Percentiles rank a stretch among this genome's conserved stretches.
Evolutionary conservation across 2,888 invertebrate species (phyloP).

Genomic region (Yponomeuta malinellus): DNA sequence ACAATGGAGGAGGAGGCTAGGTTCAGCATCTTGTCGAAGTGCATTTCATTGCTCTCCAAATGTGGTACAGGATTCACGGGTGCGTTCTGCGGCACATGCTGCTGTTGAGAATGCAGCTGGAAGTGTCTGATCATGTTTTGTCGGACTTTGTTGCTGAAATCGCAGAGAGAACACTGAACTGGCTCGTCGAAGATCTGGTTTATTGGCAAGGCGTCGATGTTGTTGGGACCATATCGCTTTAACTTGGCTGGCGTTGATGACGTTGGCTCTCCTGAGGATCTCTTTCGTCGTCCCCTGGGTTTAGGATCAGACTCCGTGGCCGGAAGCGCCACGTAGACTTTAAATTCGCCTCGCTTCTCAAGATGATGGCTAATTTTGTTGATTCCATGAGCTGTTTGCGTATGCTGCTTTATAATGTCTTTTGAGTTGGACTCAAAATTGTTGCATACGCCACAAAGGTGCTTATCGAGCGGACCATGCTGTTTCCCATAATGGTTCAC

Average conservation of each 20-base stretch:
- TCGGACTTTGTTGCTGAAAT: conserved; percentile 81
- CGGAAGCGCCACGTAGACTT: conserved; percentile 14
- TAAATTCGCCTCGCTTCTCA: not conserved
- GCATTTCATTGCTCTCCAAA: conserved; percentile 83
- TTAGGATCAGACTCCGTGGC: conserved; percentile 7
- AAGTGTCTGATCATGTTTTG: conserved; percentile 84
- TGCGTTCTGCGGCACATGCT: conserved; percentile 79
- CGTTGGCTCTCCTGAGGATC: conserved; percentile 9
- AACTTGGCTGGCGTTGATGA: conserved; percentile 27
- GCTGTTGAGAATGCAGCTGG: conserved; percentile 78
- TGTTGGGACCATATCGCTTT: conserved; percentile 71
- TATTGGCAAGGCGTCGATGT: conserved; percentile 79
- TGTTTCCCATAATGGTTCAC: conserved; percentile 35
- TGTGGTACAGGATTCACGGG: conserved; percentile 90
- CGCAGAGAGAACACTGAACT: conserved; percentile 80
- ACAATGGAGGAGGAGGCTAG: conserved; percentile 81
- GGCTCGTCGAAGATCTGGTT: conserved; percentile 78
- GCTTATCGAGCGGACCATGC: conserved; percentile 21
- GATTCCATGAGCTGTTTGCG: conserved; percentile 31
- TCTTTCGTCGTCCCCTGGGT: conserved; percentile 14
- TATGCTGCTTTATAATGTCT: conserved; percentile 31
- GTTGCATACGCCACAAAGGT: conserved; percentile 35
- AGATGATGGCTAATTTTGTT: not conserved
- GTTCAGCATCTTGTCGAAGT: conserved; percentile 91
- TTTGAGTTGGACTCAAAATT: not conserved